Conservation (phyloP, 2,113 vertebrate genomes). For the Craseonycteris thonglongyai region DNA sequence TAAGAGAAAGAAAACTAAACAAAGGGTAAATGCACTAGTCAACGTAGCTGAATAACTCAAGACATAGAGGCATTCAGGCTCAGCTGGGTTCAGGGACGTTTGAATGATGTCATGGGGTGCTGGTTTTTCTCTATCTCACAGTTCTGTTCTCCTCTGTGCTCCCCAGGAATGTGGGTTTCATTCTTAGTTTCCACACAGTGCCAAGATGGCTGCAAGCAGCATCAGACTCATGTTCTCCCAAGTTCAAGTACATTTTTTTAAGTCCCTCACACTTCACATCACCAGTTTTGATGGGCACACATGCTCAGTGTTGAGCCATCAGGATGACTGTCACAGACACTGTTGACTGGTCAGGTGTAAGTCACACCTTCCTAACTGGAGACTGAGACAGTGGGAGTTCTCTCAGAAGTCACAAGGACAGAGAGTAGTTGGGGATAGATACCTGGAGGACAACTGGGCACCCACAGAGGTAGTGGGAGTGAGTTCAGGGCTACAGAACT, state of each 20-base stretch:
- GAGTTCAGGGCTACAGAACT: not conserved
- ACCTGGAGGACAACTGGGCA: not conserved
- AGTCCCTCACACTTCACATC: not conserved
- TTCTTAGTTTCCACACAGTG: not conserved
- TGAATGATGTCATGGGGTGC: not conserved
- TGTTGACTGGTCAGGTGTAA: not conserved
- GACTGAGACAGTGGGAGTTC: not conserved
- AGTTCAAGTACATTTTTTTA: not conserved
- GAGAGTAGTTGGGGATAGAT: accelerated
- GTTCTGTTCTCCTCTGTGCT: not conserved
- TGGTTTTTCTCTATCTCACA: not conserved
- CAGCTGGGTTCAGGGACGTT: not conserved
- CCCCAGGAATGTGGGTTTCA: not conserved
- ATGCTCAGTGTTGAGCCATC: not conserved
- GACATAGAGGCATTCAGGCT: not conserved
- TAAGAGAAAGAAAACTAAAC: not conserved
- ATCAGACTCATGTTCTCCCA: not conserved
- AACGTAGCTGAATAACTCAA: not conserved
- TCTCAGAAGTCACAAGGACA: not conserved
- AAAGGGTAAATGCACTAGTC: not conserved
- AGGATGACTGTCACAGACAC: too few species aligned
- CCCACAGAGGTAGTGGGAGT: accelerated
- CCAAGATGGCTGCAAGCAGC: not conserved
- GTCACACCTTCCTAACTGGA: not conserved
- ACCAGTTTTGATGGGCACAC: not conserved